phyloP scores from a whole-genome alignment of 1,140 invertebrate species.

The Spodoptera litura region DNA sequence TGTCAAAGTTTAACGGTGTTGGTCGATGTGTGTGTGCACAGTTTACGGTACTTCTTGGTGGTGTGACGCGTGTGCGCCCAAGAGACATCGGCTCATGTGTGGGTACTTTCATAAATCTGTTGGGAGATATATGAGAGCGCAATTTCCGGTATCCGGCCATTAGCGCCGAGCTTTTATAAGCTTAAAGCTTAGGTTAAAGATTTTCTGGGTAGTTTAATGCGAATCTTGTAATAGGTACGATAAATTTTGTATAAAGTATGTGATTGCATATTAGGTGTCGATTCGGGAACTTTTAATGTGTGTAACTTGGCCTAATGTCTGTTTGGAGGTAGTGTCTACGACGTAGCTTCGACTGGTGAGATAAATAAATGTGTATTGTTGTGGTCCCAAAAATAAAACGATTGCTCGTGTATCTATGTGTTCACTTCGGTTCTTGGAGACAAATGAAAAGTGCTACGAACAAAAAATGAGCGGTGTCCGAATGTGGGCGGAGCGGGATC shows the following conservation, averaged over 20 bases:
- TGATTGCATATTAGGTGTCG: conserved; percentile 85
- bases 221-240: conserved; percentile 86
- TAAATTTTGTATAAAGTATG: conserved; percentile 86
- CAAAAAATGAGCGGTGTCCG: conserved; percentile 86
- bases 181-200: conserved; percentile 87
- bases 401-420: conserved; percentile 30
- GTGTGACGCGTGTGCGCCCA: conserved; percentile 61
- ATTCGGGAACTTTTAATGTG: conserved; percentile 84
- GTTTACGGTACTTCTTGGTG: conserved; percentile 46
- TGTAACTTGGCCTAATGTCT: conserved; percentile 84
- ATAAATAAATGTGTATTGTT: conserved; percentile 32
- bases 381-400: conserved; percentile 17
- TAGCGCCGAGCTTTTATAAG: conserved; percentile 89
- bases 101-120: conserved; percentile 95
- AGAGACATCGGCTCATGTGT: conserved; percentile 79
- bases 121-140: conserved; percentile 94
- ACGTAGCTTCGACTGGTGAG: conserved; percentile 52
- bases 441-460: conserved; percentile 81
- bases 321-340: conserved; percentile 62
- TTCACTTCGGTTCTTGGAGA: conserved; percentile 45
- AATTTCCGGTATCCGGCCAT: conserved; percentile 95
- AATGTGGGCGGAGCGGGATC: conserved; percentile 57
- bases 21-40: conserved; percentile 46
- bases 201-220: conserved; percentile 87
- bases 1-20: conserved; percentile 75